These are phyloP conservation scores for Bombyx huttoni DNA, from an alignment of 2,888 invertebrate genomes.

Conservation along the genomic window DNA sequence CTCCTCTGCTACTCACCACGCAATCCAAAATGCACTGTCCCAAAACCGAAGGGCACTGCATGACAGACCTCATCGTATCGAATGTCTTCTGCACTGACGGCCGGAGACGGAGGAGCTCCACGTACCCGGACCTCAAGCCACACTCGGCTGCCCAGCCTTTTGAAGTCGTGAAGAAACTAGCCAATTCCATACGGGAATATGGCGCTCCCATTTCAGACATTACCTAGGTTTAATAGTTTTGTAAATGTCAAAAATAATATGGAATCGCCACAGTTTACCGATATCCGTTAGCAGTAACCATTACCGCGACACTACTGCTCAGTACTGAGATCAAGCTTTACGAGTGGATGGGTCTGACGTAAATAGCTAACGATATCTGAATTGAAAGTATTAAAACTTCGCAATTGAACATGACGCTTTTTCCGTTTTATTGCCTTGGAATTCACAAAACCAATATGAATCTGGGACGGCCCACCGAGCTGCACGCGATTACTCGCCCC, in stretches of 20 bases:
- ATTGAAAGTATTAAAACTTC: too few relatives aligned
- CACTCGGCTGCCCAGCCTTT: slow-evolving; percentile 95
- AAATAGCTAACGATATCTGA: too few relatives aligned
- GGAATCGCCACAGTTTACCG: background rate
- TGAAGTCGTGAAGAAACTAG: slow-evolving; percentile 93
- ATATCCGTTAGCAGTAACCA: too few relatives aligned
- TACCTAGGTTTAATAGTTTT: slow-evolving; percentile 54
- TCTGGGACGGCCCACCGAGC: too few relatives aligned
- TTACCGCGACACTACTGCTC: too few relatives aligned
- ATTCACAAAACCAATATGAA: too few relatives aligned
- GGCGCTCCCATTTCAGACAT: slow-evolving; percentile 90
- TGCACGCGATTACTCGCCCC: too few relatives aligned
- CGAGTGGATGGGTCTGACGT: too few relatives aligned
- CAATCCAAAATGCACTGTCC: slow-evolving; percentile 93
- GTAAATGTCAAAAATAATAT: background rate
- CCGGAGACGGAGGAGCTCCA: slow-evolving; percentile 87
- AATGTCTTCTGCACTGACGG: slow-evolving; percentile 81
- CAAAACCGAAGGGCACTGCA: slow-evolving; percentile 88
- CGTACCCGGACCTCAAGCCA: slow-evolving; percentile 92
- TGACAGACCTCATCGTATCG: slow-evolving; percentile 88
- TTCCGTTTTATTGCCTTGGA: too few relatives aligned
- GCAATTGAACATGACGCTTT: too few relatives aligned
- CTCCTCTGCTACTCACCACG: slow-evolving; percentile 36
- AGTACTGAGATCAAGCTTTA: too few relatives aligned
- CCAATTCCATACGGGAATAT: slow-evolving; percentile 86